A percentile compares a stretch with the other conserved stretches of the same genome.
phyloP scores from a whole-genome alignment of 2,797 vertebrate species.

The Propithecus deckenii region DNA sequence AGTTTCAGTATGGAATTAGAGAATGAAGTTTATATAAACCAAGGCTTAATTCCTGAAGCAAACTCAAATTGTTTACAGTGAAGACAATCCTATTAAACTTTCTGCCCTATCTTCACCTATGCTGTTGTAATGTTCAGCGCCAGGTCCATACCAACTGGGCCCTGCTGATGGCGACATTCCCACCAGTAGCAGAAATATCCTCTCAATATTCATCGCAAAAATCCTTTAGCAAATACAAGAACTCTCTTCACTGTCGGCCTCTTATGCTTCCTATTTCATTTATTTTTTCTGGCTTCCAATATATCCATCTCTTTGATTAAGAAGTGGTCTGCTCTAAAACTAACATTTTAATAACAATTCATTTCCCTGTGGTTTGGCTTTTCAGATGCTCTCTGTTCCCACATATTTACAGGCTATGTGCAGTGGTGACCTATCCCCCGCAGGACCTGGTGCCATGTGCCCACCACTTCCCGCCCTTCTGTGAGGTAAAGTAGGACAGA shows the following conservation, averaged over 20 bases:
- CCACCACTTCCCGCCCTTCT: fast-evolving
- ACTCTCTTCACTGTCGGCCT: not conserved
- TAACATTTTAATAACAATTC: not conserved
- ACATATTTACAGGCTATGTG: not conserved
- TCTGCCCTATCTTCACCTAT: not conserved
- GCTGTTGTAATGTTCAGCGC: not conserved
- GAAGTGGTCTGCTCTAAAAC: not conserved
- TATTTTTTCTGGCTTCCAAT: not conserved
- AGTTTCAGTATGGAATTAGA: not conserved
- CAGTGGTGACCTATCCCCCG: not conserved
- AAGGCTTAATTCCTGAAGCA: not conserved
- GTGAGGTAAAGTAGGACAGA: fast-evolving
- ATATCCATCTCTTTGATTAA: not conserved
- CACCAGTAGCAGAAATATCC: not conserved
- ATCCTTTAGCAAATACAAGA: not conserved
- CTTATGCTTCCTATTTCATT: not conserved
- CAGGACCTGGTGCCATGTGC: not conserved
- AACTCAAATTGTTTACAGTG: not conserved
- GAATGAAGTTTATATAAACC: not conserved
- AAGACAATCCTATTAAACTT: not conserved
- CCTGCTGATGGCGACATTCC: not conserved
- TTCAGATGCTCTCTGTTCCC: not conserved
- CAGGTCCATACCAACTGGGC: not conserved
- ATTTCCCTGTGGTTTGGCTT: not conserved
- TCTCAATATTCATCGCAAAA: not conserved